Percentiles rank a stretch among this genome's conserved stretches.
Evolutionary conservation across 2,113 vertebrate genomes (phyloP).

Genomic region (Phyllostomus discolor): DNA sequence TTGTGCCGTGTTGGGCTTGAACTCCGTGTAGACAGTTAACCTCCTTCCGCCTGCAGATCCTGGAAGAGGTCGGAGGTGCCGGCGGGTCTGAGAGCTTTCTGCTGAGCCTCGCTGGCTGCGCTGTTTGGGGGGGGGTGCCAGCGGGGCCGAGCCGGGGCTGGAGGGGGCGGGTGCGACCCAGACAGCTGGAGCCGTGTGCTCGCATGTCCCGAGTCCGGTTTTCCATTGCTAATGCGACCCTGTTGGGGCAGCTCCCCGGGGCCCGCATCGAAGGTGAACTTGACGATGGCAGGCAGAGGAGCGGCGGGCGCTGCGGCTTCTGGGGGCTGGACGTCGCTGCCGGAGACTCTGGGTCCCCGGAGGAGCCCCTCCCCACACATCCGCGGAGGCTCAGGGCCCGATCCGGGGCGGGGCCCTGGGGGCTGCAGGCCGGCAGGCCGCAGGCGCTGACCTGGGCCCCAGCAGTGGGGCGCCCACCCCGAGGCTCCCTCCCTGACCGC

Average conservation of each 20-base stretch:
- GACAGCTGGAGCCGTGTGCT: accelerated
- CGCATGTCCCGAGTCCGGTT: accelerated
- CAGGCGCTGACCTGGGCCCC: not conserved
- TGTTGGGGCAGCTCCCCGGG: not conserved
- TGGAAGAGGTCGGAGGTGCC: not conserved
- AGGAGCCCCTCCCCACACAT: not conserved
- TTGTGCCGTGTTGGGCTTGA: not conserved
- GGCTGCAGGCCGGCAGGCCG: not conserved
- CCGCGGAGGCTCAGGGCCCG: not conserved
- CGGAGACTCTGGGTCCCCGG: not conserved
- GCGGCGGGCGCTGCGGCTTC: too few species aligned
- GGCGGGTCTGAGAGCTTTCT: not conserved
- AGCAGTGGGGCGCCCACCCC: not conserved
- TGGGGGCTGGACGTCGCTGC: not conserved
- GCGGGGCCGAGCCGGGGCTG: accelerated
- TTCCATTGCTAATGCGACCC: not conserved
- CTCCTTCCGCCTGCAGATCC: not conserved
- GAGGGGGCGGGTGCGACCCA: accelerated
- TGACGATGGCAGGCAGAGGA: too few species aligned
- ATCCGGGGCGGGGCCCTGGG: not conserved
- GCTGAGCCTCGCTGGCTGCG: not conserved
- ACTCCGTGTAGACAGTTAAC: not conserved
- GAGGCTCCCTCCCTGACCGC: not conserved
- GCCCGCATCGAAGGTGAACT: not conserved
- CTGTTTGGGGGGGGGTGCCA: not conserved